Conservation (phyloP, 2,888 invertebrate genomes). For the Muscina levida region DNA sequence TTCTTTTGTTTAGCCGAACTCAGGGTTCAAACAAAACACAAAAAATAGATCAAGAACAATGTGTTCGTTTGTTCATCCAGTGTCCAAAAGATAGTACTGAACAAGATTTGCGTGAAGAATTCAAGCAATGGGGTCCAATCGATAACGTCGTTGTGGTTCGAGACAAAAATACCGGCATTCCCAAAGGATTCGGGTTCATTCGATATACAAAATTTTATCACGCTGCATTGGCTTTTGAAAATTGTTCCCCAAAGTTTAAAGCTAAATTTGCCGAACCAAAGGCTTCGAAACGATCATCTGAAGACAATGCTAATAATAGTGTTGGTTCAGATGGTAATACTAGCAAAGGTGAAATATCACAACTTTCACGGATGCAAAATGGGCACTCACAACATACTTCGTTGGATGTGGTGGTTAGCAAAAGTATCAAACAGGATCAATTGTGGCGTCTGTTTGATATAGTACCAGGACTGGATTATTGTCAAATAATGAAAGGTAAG, state of each 20-base stretch:
- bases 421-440: conserved; percentile 85
- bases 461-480: conserved; percentile 88
- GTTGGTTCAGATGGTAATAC: conserved; percentile 73
- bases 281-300: conserved; percentile 71
- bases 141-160: conserved; percentile 87
- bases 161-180: conserved; percentile 88
- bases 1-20: conserved; percentile 82
- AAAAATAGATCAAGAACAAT: conserved; percentile 86
- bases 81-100: conserved; percentile 88
- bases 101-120: conserved; percentile 86
- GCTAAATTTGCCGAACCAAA: conserved; percentile 94
- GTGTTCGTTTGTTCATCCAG: conserved; percentile 90
- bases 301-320: conserved; percentile 70
- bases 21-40: conserved; percentile 85
- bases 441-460: conserved; percentile 93
- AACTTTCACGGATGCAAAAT: conserved; percentile 76
- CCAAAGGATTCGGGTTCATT: conserved; percentile 94
- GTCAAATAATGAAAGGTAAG: conserved; percentile 79
- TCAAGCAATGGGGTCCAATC: conserved; percentile 90
- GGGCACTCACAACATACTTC: conserved; percentile 81
- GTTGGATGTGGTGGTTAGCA: conserved; percentile 87
- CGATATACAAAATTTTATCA: conserved; percentile 89
- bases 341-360: conserved; percentile 17
- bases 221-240: conserved; percentile 93
- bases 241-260: conserved; percentile 90